phyloP scores from a whole-genome alignment of 2,113 vertebrate species.

The Pteruthius melanotis region DNA sequence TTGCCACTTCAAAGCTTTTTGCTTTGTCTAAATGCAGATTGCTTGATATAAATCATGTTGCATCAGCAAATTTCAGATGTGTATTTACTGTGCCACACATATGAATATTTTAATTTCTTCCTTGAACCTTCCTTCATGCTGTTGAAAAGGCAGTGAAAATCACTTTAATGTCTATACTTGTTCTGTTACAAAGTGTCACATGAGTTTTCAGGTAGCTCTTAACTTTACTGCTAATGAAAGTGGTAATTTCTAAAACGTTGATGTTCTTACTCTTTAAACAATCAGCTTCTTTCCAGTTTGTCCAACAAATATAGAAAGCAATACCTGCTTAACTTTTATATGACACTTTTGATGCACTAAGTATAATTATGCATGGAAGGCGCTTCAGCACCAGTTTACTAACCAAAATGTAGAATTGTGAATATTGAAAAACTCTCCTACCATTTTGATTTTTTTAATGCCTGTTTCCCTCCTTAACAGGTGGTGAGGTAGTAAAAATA shows the following conservation, averaged over 20 bases:
- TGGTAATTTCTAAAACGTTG: constrained; percentile 33
- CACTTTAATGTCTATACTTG: constrained; percentile 50
- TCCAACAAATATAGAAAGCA: constrained; percentile 46
- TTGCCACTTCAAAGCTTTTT: constrained; percentile 27
- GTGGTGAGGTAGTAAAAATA: constrained; percentile 88
- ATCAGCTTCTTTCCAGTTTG: constrained; percentile 53
- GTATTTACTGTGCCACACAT: background rate
- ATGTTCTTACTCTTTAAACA: constrained; percentile 37
- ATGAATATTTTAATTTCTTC: background rate
- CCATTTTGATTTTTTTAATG: background rate
- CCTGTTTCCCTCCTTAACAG: constrained; percentile 63
- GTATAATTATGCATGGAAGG: constrained; percentile 78
- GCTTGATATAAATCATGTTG: background rate
- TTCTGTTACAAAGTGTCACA: constrained; percentile 69
- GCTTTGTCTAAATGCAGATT: background rate
- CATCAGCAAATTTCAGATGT: background rate
- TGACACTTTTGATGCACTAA: constrained; percentile 71
- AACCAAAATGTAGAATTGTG: constrained; percentile 62
- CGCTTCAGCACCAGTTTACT: constrained; percentile 76
- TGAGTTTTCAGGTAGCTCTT: constrained; percentile 70
- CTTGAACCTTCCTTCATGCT: constrained; percentile 11
- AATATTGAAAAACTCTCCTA: background rate
- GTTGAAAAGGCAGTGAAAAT: constrained; percentile 71
- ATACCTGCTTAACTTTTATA: constrained; percentile 71
- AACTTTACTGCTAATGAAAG: constrained; percentile 24